phyloP scores from a whole-genome alignment of 2,888 invertebrate species.

The Sarcophaga carnaria region DNA sequence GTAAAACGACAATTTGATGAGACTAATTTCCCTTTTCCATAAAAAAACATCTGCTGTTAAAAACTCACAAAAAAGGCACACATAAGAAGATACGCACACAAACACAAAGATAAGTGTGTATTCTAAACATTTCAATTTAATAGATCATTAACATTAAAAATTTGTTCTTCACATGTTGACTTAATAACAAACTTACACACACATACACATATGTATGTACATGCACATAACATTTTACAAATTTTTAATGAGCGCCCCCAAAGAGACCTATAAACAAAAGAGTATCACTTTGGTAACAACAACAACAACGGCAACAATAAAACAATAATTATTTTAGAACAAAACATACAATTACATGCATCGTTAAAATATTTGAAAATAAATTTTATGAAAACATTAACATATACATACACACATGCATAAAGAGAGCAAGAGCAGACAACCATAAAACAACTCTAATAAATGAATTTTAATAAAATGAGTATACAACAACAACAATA shows the following conservation, averaged over 20 bases:
- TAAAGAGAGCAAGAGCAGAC: not conserved
- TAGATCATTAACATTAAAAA: constrained; percentile 47
- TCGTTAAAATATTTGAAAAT: constrained; percentile 37
- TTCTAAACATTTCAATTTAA: constrained; percentile 46
- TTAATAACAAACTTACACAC: constrained; percentile 21
- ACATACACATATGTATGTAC: not conserved
- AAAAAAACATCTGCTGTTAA: too few species aligned
- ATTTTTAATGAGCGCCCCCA: constrained; percentile 17
- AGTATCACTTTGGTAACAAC: not conserved
- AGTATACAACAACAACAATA: constrained; percentile 3
- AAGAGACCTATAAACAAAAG: constrained; percentile 10
- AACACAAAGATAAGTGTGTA: not conserved
- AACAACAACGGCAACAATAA: constrained; percentile 21
- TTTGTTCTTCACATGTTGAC: not conserved
- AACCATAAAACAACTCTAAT: not conserved
- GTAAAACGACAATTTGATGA: too few species aligned
- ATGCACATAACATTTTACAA: constrained; percentile 3
- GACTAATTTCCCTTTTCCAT: too few species aligned
- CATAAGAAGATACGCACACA: not conserved
- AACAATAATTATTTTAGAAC: constrained; percentile 1
- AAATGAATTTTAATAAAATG: not conserved
- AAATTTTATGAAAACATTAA: not conserved
- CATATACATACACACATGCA: not conserved
- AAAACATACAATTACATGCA: constrained; percentile 46
- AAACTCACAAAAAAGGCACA: not conserved